Evolutionary conservation across 2,888 invertebrate genomes (phyloP), one percentile per base, ranked within the genome.

Genomic region (Mythimna pallens): DNA sequence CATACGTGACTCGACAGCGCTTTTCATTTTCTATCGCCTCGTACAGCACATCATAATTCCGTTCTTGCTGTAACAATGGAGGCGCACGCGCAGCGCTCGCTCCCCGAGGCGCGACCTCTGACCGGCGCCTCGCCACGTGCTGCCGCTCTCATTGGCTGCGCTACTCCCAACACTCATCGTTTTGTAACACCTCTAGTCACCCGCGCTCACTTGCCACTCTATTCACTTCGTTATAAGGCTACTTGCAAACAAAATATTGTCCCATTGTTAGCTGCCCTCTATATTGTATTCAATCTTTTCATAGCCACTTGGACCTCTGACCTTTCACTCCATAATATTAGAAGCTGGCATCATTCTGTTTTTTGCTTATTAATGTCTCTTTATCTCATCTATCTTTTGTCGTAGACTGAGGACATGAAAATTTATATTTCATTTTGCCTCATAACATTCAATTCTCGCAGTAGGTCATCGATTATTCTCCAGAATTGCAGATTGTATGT

Each of bases 61-160:
- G 78, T 71, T 73, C 81, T 78, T 78, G 81, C 82, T 84, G 89
- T 86, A 89, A 90, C 89, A 90, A 89, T 89, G 74, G 86, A 80
- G 62, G 79, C 74, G 82, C 86, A 84, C 84, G 86, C 84, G 87
- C 85, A 76, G 71, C 73, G 81, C 75, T 73, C 73, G 83, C 87
- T 87, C 90, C 91, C 89, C 83, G 88, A 91, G 92, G 92, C 93
- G 90, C 90, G 91, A 94, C 94, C 95, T 93, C 86, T 94, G 94
- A 93, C 94, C 95, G 73, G 86, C 87, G 86, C 83, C 82, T 88
- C 86, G 88, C 89, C 89, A 93, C 95, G 95, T 94, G 95, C 94
- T 92, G 90, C 91, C 89, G 80, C 90, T 92, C 92, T 94, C 92
- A 95, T 95, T 95, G 94, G 94, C 89, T 68, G 73, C 70, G 80